These are phyloP conservation scores for Stylophora pistillata DNA, from an alignment of 64 coral and sea anemone genomes.

Conservation along the genomic window DNA sequence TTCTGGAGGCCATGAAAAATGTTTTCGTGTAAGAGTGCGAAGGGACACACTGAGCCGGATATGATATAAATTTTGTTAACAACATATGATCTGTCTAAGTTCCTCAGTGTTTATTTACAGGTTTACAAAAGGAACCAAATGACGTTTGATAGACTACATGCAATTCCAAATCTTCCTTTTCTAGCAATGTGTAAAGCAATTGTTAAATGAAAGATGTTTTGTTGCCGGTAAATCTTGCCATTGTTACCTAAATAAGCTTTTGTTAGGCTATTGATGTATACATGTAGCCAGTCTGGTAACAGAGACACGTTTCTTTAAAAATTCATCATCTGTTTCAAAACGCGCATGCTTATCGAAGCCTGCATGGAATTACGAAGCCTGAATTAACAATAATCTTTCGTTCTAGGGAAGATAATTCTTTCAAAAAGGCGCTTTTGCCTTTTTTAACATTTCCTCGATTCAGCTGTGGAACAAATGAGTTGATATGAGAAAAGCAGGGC, in stretches of 20 bases:
- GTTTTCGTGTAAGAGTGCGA: background rate
- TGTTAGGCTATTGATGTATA: background rate
- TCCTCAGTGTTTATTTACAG: no score
- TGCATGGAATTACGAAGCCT: background rate
- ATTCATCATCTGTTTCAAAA: conserved; percentile 1
- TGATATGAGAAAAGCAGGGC: background rate
- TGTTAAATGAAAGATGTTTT: background rate
- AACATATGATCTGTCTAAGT: background rate
- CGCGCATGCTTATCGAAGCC: conserved; percentile 13
- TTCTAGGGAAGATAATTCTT: background rate
- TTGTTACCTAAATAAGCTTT: background rate
- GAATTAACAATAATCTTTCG: background rate
- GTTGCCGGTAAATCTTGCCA: background rate
- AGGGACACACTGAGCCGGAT: background rate
- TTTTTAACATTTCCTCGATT: background rate
- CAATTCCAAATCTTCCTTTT: no score
- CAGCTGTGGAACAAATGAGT: conserved; percentile 20
- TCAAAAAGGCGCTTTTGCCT: background rate
- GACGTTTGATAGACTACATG: no score
- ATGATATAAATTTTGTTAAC: background rate
- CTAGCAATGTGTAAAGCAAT: background rate
- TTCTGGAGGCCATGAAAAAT: no score
- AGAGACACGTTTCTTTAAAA: conserved; percentile 45
- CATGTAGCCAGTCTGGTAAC: background rate
- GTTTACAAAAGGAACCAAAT: no score